Percentiles rank a stretch among this genome's conserved stretches.
phyloP scores from a whole-genome alignment of 1,140 invertebrate species.

The Calliopsis andreniformis region DNA sequence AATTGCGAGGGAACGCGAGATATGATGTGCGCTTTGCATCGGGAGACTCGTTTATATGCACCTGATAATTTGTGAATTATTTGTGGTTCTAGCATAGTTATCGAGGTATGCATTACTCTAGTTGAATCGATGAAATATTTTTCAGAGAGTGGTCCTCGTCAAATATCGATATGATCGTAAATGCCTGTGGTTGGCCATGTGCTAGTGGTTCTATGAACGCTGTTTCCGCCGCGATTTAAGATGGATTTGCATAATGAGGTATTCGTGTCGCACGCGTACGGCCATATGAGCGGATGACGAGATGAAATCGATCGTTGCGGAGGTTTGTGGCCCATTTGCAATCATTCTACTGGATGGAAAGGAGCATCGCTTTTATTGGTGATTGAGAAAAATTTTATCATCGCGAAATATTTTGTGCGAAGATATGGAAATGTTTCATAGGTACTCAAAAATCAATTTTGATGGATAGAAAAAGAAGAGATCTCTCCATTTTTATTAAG shows the following conservation, averaged over 20 bases:
- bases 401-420: too few relatives aligned
- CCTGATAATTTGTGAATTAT: too few relatives aligned
- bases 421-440: too few relatives aligned
- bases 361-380: too few relatives aligned
- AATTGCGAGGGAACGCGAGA: background rate
- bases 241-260: constrained; percentile 47
- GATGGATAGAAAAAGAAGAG: too few relatives aligned
- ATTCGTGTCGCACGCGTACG: constrained; percentile 16
- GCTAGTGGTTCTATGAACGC: constrained; percentile 1
- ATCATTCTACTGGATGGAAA: too few relatives aligned
- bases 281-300: background rate
- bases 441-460: too few relatives aligned
- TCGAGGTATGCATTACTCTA: too few relatives aligned
- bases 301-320: background rate
- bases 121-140: background rate
- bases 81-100: too few relatives aligned
- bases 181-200: constrained; percentile 36
- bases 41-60: background rate
- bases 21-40: background rate
- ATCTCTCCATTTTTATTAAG: too few relatives aligned
- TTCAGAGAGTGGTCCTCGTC: background rate
- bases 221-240: constrained; percentile 38
- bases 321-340: background rate
- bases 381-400: too few relatives aligned
- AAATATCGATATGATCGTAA: background rate